These are phyloP conservation scores for Microplitis mediator DNA, from an alignment of 1,140 invertebrate genomes.

Conservation along the genomic window DNA sequence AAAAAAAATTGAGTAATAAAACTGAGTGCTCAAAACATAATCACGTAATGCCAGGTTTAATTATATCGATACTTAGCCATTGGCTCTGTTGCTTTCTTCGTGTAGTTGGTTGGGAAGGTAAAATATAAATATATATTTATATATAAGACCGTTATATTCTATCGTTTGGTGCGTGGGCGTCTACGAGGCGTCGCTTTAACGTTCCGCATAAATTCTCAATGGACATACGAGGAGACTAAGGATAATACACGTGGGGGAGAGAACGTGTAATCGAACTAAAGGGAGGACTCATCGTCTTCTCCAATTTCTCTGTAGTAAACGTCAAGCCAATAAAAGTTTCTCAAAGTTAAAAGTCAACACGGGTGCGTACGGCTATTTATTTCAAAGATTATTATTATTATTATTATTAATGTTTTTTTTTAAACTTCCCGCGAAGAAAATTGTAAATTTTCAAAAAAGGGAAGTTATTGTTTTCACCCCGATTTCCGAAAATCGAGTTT, in stretches of 20 bases:
- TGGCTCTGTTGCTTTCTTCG: not conserved
- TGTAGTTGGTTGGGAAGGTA: not conserved
- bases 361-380: conserved; percentile 17
- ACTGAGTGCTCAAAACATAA: not conserved
- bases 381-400: not conserved
- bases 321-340: conserved; percentile 48
- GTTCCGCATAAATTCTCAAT: conserved; percentile 51
- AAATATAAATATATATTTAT: not conserved
- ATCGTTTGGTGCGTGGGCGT: conserved; percentile 46
- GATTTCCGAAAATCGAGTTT: too few species aligned
- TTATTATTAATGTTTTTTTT: not conserved
- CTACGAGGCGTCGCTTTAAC: conserved; percentile 52
- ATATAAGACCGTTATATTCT: conserved; percentile 35
- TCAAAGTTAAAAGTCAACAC: conserved; percentile 38
- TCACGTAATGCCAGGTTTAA: conserved; percentile 11
- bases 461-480: too few species aligned
- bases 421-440: too few species aligned
- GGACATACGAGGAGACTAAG: conserved; percentile 19
- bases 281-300: conserved; percentile 39
- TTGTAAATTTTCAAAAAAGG: too few species aligned
- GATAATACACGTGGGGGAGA: conserved; percentile 18
- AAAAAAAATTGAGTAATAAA: not conserved
- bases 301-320: conserved; percentile 53
- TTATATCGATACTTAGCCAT: conserved; percentile 12
- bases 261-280: conserved; percentile 5